Base-by-base conservation (phyloP, 2,113 vertebrate genomes). In the Gadus macrocephalus region DNA sequence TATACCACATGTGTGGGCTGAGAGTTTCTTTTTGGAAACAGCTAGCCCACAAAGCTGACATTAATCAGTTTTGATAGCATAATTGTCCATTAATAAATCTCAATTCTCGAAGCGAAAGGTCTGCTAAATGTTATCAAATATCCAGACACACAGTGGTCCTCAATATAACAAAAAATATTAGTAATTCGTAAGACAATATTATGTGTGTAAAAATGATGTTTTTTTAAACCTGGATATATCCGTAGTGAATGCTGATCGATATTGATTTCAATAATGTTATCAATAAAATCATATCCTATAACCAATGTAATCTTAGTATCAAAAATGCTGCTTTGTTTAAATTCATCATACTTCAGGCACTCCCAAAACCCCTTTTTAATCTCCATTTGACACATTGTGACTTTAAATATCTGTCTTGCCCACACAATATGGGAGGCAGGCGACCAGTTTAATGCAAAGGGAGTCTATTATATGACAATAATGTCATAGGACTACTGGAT, bases 401-500 rank as follows among this genome's bases (percentile, higher is more conserved):
- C 25, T 25, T 70, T 72, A 66, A 53, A 79, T 68, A 27, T 53
- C 72, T 28, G 76, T 14, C 56, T 81, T 62, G 59, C 67, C 69
- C 66, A 11, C 77, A 72, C 69, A 79, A 77, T 66, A 78, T 76
- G 80, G 53, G 20, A 68, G 63, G 35, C 63, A 71, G 72, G 75
- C 19, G 25, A 25, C 25, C 25, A 25, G 25, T 25, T 25, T 25
- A 69, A 84, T 78, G 80, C 83, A 74, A 80, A 68, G 76, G 60
- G 72, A 76, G 71, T 87, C 74, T 69, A 77, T 86, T 84, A 86
- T 73, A 80, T 88, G 88, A 82, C 81, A 77, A 64, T 90, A 88
- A 92, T 87, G 87, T 90, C 85, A 90, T 80, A 62, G 69, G 66
- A 76, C 83, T 79, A 75, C 78, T 72, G 76, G 79, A 70, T 82